A percentile compares a stretch with the other conserved stretches of the same genome.
phyloP scores from a whole-genome alignment of 2,797 vertebrate species.

The Aulostomus chinensis region DNA sequence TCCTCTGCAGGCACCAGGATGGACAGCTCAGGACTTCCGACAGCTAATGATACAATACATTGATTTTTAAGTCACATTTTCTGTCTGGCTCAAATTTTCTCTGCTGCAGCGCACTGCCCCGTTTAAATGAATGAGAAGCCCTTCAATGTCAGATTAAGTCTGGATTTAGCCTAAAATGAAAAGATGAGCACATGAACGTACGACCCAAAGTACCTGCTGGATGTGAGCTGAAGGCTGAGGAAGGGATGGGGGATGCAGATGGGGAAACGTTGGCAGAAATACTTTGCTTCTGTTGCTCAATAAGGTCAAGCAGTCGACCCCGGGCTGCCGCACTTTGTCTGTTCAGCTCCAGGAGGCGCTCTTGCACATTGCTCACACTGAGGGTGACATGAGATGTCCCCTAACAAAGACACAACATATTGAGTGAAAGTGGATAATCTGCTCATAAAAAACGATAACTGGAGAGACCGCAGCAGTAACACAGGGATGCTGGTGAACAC shows the following conservation, averaged over 20 bases:
- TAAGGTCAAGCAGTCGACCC: constrained; percentile 86
- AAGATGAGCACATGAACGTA: neutral
- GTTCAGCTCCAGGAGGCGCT: constrained; percentile 89
- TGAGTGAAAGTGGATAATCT: neutral
- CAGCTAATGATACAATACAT: constrained; percentile 43
- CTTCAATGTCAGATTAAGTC: too few relatives aligned
- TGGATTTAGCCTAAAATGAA: neutral
- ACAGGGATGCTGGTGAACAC: too few relatives aligned
- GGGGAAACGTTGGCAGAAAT: constrained; percentile 62
- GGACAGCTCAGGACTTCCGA: constrained; percentile 66
- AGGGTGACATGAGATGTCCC: constrained; percentile 10
- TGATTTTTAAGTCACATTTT: neutral
- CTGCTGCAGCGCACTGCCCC: too few relatives aligned
- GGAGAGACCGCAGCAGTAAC: too few relatives aligned
- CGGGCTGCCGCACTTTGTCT: constrained; percentile 88
- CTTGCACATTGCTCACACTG: constrained; percentile 78
- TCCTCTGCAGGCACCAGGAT: constrained; percentile 64
- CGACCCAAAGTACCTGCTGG: constrained; percentile 45
- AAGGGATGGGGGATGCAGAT: constrained; percentile 61
- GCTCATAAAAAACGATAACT: too few relatives aligned
- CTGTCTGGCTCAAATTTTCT: too few relatives aligned
- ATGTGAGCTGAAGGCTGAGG: constrained; percentile 50
- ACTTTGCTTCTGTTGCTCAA: constrained; percentile 87
- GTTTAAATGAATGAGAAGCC: too few relatives aligned
- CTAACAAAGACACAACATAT: constrained; percentile 20